A percentile compares a stretch with the other conserved stretches of the same genome.
These are phyloP conservation scores for Catostomus latipinnis DNA, from an alignment of 2,797 vertebrate species.

Conservation along the genomic window DNA sequence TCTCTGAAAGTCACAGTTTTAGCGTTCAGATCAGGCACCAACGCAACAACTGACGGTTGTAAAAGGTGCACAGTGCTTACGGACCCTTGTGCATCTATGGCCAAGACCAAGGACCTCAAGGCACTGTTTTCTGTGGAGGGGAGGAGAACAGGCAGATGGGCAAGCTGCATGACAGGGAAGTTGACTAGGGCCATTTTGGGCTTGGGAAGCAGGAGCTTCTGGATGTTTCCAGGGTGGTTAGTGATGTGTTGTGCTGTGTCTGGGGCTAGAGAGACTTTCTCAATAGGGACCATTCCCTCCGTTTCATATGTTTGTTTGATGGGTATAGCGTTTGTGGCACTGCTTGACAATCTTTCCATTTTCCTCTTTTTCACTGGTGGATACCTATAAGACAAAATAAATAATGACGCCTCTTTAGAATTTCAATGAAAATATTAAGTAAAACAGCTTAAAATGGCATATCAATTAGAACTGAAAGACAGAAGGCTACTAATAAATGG, in stretches of 20 bases:
- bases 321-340: slow-evolving; percentile 69
- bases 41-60: slow-evolving; percentile 81
- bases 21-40: slow-evolving; percentile 83
- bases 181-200: slow-evolving; percentile 91
- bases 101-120: slow-evolving; percentile 87
- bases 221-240: slow-evolving; percentile 77
- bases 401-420: neutral
- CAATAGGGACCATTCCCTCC: slow-evolving; percentile 74
- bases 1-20: slow-evolving; percentile 83
- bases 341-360: slow-evolving; percentile 83
- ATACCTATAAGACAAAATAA: slow-evolving; percentile 76
- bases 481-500: neutral
- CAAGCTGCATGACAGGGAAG: slow-evolving; percentile 92
- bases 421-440: neutral
- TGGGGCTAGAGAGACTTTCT: slow-evolving; percentile 67
- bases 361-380: slow-evolving; percentile 96
- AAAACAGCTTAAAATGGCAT: neutral
- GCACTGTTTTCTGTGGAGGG: slow-evolving; percentile 83
- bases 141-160: slow-evolving; percentile 89
- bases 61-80: slow-evolving; percentile 87
- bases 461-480: neutral
- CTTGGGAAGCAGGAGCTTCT: slow-evolving; percentile 93
- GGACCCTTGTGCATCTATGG: slow-evolving; percentile 87
- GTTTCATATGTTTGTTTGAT: slow-evolving; percentile 65
- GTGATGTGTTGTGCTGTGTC: slow-evolving; percentile 70